Evolutionary conservation across 1,140 invertebrate genomes (phyloP).

Genomic region (Melanaphis sacchari): DNA sequence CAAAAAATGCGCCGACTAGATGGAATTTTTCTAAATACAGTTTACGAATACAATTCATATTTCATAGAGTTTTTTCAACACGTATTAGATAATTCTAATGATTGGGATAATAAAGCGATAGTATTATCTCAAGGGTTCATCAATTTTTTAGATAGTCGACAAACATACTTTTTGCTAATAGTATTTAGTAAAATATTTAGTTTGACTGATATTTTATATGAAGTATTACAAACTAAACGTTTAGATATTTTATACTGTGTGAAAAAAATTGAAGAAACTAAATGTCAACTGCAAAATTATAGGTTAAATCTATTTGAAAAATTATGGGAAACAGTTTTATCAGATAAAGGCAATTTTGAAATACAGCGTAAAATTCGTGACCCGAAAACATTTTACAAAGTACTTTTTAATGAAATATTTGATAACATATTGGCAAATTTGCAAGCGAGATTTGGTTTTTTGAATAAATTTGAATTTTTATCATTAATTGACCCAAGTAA

Average conservation of each 20-base stretch:
- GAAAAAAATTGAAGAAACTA: too few relatives aligned
- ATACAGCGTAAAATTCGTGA: neutral
- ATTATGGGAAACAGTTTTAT: constrained; percentile 18
- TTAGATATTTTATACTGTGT: too few relatives aligned
- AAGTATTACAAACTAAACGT: too few relatives aligned
- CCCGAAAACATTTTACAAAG: neutral
- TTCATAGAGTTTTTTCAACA: constrained; percentile 24
- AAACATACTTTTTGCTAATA: constrained; percentile 26
- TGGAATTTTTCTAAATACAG: constrained; percentile 43
- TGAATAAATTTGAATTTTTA: too few relatives aligned
- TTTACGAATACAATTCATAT: neutral
- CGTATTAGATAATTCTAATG: neutral
- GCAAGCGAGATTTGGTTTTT: too few relatives aligned
- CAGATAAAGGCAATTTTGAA: constrained; percentile 9
- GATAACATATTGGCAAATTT: too few relatives aligned
- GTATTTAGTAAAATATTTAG: constrained; percentile 9
- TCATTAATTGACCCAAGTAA: too few relatives aligned
- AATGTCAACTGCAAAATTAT: too few relatives aligned
- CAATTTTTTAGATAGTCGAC: neutral
- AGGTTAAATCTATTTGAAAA: too few relatives aligned
- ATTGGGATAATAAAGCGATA: constrained; percentile 9
- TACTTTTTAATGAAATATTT: too few relatives aligned
- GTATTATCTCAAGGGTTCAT: neutral
- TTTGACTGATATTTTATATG: too few relatives aligned
- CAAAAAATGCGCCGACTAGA: constrained; percentile 32